Conservation (phyloP, 2,888 invertebrate species). For the Apocheima hispidaria region DNA sequence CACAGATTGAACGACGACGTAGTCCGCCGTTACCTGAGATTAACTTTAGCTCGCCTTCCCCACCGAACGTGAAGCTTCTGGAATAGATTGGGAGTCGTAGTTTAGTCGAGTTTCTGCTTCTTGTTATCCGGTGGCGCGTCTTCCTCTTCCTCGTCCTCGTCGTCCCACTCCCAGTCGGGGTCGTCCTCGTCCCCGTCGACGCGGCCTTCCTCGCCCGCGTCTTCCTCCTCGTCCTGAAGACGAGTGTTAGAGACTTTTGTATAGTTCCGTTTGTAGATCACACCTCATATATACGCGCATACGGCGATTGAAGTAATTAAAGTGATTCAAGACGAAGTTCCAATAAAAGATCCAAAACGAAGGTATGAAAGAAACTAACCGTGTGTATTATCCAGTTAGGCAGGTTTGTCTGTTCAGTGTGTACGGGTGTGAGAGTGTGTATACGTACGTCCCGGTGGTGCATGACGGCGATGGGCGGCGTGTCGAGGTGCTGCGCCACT, state of each 20-base stretch:
- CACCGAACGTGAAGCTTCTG: not conserved
- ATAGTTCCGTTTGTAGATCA: too few species aligned
- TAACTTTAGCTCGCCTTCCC: too few species aligned
- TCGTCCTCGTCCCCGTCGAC: slow-evolving; percentile 61
- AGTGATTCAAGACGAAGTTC: too few species aligned
- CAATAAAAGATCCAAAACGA: too few species aligned
- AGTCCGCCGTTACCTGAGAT: not conserved
- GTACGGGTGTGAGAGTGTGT: not conserved
- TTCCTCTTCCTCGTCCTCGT: slow-evolving; percentile 76
- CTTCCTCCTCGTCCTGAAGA: slow-evolving; percentile 43
- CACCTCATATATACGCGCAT: too few species aligned
- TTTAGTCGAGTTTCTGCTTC: slow-evolving; percentile 48
- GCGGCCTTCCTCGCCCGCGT: slow-evolving; percentile 56
- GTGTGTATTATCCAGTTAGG: too few species aligned
- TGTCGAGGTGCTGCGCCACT: slow-evolving; percentile 95
- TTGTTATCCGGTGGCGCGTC: slow-evolving; percentile 61
- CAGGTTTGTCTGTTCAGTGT: not conserved
- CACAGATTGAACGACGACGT: too few species aligned
- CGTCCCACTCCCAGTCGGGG: slow-evolving; percentile 78
- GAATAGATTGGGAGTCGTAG: not conserved
- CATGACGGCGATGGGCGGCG: slow-evolving; percentile 98
- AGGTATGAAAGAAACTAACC: too few species aligned
- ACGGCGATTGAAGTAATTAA: too few species aligned
- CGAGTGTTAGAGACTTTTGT: too few species aligned
- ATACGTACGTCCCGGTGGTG: slow-evolving; percentile 58